Evolutionary conservation across 92 coral and sea anemone genomes (phyloP), one percentile per base, ranked within the genome.

Genomic region (Parazoanthus swiftii): DNA sequence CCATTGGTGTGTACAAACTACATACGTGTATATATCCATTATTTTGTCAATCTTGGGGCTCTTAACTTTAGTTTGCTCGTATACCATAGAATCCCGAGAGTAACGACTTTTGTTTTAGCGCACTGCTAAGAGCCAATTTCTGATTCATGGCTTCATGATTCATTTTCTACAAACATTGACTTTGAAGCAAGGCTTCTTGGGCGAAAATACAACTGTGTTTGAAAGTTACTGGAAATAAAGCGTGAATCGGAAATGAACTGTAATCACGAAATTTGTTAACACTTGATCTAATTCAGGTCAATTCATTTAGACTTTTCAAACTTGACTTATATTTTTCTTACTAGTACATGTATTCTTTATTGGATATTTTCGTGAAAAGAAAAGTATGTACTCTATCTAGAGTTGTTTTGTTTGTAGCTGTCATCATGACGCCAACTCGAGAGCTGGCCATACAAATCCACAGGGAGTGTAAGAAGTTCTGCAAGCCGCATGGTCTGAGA

Each of bases 401-500:
- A 16, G 21, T 2, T 44, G 20, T 26, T 39, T 9, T 68, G 43
- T 26, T 42, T 35, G 14, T 90, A 97, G 99, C 90, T 39, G 86
- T 97, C 16, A 91, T 97, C 16, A 97, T 97, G 99, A 97, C 99
- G 46, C 99, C 99, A 14, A 97, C 99, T 0, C 85, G 99, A 80
- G 99, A 97, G 46, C 91, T 97, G 50, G 99, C 99, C 36, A 89
- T 97, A 65, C 99, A 97, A 90, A 97, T 97, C 56, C 95, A 88
- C 89, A 89, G 95, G 13, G 99, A 97, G 84, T 94, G 97, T 75
- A 95, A 95, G 90, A 97, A 97, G 93, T 97, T 97, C 79, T 97
- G 98, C 89, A 97, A 97, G 88, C 95, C 99, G 2, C 90, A 92
- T 26, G 88, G 92, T 86, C 94, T 97, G 74, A 96, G 97, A 56